Percentiles rank a stretch among this genome's conserved stretches.
Evolutionary conservation across 2,113 vertebrate genomes (phyloP).

Genomic region (Alethe diademata): DNA sequence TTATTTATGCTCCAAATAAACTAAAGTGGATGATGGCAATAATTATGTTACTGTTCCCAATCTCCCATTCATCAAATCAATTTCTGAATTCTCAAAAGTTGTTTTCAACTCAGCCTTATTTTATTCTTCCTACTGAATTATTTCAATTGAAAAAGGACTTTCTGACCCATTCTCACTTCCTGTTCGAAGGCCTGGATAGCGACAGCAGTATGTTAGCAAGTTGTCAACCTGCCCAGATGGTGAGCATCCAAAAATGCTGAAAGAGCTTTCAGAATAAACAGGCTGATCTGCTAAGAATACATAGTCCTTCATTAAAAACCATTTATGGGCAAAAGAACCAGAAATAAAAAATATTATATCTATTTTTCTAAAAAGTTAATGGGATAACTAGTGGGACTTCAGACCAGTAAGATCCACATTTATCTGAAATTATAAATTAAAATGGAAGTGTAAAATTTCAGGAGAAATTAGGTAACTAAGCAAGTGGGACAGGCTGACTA

Average conservation of each 20-base stretch:
- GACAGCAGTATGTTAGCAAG: slow-evolving; percentile 50
- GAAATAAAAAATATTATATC: not conserved
- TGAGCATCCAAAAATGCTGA: slow-evolving; percentile 60
- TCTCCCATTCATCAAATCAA: slow-evolving; percentile 3
- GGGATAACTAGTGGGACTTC: not conserved
- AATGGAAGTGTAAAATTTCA: not conserved
- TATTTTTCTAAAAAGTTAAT: not conserved
- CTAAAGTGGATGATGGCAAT: slow-evolving; percentile 2
- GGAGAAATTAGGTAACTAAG: not conserved
- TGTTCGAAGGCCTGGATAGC: slow-evolving; percentile 16
- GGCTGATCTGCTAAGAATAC: slow-evolving; percentile 47
- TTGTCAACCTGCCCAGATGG: slow-evolving; percentile 65
- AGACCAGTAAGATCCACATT: not conserved
- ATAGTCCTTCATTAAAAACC: slow-evolving; percentile 40
- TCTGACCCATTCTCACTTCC: slow-evolving; percentile 58
- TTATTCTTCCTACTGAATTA: slow-evolving; percentile 38
- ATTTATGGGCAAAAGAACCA: slow-evolving; percentile 24
- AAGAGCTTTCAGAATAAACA: slow-evolving; percentile 59
- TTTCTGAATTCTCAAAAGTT: slow-evolving; percentile 27
- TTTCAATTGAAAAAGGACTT: slow-evolving; percentile 52
- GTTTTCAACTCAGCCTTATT: slow-evolving; percentile 30
- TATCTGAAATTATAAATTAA: not conserved
- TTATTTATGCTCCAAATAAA: slow-evolving; percentile 48
- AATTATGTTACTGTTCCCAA: not conserved
- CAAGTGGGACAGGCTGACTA: not conserved